A percentile compares a stretch with the other conserved stretches of the same genome.
Evolutionary conservation across 2,888 invertebrate genomes (phyloP).

Genomic region (Beris chalybata): DNA sequence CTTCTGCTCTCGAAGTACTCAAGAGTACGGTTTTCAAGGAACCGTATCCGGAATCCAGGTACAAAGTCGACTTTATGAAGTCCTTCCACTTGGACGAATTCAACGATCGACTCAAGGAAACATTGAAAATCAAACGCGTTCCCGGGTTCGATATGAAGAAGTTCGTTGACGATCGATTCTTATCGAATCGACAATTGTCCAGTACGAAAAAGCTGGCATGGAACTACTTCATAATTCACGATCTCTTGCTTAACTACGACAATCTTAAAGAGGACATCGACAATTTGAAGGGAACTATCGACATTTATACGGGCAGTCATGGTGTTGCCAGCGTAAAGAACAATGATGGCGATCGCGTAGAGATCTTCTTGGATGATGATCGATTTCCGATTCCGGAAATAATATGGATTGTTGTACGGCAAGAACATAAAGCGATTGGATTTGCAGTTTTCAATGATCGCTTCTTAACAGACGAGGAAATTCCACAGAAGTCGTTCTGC

Average conservation of each 20-base stretch:
- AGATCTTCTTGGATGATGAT: conserved; percentile 43
- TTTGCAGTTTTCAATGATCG: conserved; percentile 46
- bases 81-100: conserved; percentile 44
- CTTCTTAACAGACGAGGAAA: conserved; percentile 34
- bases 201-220: conserved; percentile 45
- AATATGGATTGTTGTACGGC: conserved; percentile 45
- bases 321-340: conserved; percentile 42
- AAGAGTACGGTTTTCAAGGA: conserved; percentile 42
- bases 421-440: conserved; percentile 40
- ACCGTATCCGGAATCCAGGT: conserved; percentile 43
- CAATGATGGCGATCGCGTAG: conserved; percentile 40
- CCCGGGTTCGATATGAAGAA: conserved; percentile 42
- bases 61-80: conserved; percentile 46
- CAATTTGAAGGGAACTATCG: conserved; percentile 38
- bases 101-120: conserved; percentile 42
- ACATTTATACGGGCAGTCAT: conserved; percentile 46
- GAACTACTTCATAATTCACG: conserved; percentile 46
- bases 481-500: conserved; percentile 41
- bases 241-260: conserved; percentile 41
- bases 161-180: conserved; percentile 42
- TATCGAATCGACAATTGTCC: conserved; percentile 44
- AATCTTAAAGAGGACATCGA: conserved; percentile 44
- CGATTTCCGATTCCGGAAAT: conserved; percentile 46
- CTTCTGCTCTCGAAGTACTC: conserved; percentile 33
- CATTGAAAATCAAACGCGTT: conserved; percentile 37